These are phyloP conservation scores for Lasioglossum zephyrum DNA, from an alignment of 2,888 invertebrate genomes.

Conservation along the genomic window DNA sequence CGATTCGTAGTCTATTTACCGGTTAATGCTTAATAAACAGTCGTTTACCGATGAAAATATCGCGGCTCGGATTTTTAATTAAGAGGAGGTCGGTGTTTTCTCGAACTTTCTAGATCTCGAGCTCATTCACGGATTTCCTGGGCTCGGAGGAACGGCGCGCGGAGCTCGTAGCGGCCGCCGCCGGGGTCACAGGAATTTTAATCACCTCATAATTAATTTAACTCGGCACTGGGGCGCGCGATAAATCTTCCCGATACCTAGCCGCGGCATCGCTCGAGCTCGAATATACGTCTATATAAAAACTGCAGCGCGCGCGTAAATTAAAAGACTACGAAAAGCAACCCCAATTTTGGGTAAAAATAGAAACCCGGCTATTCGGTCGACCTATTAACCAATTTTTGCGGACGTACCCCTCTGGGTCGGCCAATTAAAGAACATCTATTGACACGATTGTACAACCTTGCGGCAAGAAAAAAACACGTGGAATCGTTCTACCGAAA, in stretches of 20 bases:
- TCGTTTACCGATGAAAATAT: neutral
- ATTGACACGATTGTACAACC: neutral
- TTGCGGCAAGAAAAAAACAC: neutral
- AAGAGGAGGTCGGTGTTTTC: neutral
- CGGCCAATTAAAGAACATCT: slow-evolving; percentile 25
- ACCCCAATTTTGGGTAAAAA: slow-evolving; percentile 20
- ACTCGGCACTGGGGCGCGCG: slow-evolving; percentile 44
- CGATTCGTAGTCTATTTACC: neutral
- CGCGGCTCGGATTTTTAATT: neutral
- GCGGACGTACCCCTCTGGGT: neutral
- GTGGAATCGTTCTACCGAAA: neutral
- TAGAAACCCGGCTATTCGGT: neutral
- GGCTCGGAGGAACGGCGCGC: neutral
- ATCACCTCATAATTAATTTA: slow-evolving; percentile 65
- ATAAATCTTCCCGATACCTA: slow-evolving; percentile 56
- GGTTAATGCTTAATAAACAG: neutral
- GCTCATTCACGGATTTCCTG: neutral
- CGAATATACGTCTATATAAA: slow-evolving; percentile 26
- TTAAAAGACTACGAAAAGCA: slow-evolving; percentile 9
- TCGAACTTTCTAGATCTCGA: neutral
- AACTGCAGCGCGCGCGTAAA: slow-evolving; percentile 15
- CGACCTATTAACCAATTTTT: slow-evolving; percentile 16
- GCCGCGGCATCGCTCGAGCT: slow-evolving; percentile 27
- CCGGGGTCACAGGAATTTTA: slow-evolving; percentile 52
- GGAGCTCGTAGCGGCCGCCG: slow-evolving; percentile 1